phyloP scores from a whole-genome alignment of 2,888 invertebrate species.

The Drosophila cracens region DNA sequence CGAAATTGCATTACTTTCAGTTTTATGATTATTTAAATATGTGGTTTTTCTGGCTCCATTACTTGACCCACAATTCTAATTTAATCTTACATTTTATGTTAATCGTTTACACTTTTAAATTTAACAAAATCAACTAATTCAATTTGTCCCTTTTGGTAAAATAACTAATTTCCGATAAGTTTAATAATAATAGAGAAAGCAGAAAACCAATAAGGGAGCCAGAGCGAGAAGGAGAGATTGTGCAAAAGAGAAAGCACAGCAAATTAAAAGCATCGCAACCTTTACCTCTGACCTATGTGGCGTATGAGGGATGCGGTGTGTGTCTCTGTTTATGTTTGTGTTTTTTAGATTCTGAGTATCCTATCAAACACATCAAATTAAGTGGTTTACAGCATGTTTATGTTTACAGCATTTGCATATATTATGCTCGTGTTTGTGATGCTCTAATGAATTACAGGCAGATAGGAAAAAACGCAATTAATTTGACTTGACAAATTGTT shows the following conservation, averaged over 20 bases:
- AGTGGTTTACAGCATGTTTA: slow-evolving; percentile 33
- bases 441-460: slow-evolving; percentile 8
- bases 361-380: slow-evolving; percentile 28
- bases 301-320: slow-evolving; percentile 32
- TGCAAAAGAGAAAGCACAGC: neutral
- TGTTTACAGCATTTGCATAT: slow-evolving; percentile 39
- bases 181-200: neutral
- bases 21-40: neutral
- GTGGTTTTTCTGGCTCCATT: neutral
- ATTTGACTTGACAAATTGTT: neutral
- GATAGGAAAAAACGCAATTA: neutral
- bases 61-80: neutral
- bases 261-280: neutral
- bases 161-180: neutral
- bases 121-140: neutral
- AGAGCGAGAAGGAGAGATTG: neutral
- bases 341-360: slow-evolving; percentile 14
- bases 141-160: neutral
- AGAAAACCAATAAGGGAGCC: neutral
- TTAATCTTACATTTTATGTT: neutral
- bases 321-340: neutral
- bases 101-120: neutral
- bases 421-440: slow-evolving; percentile 18
- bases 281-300: slow-evolving; percentile 17
- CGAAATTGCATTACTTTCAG: neutral